Evolutionary conservation across 2,797 vertebrate genomes (phyloP).

Genomic region (Gambelia wislizenii): DNA sequence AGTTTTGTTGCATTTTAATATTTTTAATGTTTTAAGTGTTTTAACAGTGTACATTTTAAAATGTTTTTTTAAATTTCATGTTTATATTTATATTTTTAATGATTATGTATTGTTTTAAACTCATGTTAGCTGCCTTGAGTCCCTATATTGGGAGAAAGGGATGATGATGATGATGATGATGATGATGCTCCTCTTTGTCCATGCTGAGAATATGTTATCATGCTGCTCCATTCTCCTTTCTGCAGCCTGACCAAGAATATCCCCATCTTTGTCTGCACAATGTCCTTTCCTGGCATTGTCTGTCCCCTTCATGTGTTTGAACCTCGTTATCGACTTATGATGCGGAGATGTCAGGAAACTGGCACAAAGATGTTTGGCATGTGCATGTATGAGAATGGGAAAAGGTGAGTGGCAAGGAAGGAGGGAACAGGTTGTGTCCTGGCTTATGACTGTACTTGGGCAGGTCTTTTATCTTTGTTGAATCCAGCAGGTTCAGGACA

Average conservation of each 20-base stretch:
- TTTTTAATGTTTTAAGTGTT: too few relatives aligned
- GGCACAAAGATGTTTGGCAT: slow-evolving; percentile 93
- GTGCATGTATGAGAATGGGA: slow-evolving; percentile 90
- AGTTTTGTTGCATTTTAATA: too few relatives aligned
- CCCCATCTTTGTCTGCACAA: slow-evolving; percentile 92
- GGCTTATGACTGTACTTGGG: background rate
- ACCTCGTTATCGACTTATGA: slow-evolving; percentile 93
- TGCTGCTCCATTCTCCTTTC: background rate
- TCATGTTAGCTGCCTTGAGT: too few relatives aligned
- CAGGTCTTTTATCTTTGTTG: background rate
- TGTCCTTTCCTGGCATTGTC: slow-evolving; percentile 89
- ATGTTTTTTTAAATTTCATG: too few relatives aligned
- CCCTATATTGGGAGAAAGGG: too few relatives aligned
- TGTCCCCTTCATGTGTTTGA: slow-evolving; percentile 93
- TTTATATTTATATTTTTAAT: too few relatives aligned
- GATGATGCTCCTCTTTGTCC: too few relatives aligned
- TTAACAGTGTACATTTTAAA: too few relatives aligned
- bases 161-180: too few relatives aligned
- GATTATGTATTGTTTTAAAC: too few relatives aligned
- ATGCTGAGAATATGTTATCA: background rate
- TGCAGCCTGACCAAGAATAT: slow-evolving; percentile 88
- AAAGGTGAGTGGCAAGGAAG: slow-evolving; percentile 80
- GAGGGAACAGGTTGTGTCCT: too few relatives aligned
- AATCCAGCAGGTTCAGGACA: background rate
- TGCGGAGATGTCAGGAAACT: slow-evolving; percentile 91